Conservation (phyloP, 1,140 invertebrate species). For the Helicorthomorpha holstii region DNA sequence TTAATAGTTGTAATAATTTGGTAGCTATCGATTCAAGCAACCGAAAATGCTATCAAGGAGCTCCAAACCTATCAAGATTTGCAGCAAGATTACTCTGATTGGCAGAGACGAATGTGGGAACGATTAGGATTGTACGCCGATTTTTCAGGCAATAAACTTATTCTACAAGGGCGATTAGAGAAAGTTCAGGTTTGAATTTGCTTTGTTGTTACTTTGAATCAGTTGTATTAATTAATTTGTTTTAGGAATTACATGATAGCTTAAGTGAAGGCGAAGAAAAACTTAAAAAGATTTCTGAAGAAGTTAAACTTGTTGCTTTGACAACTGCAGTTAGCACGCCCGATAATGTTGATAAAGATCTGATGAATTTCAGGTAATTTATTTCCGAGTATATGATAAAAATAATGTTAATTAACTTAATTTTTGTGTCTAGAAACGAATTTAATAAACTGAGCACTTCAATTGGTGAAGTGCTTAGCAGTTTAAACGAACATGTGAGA, state of each 20-base stretch:
- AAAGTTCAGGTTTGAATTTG: constrained; percentile 39
- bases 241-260: constrained; percentile 48
- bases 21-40: no score
- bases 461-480: constrained; percentile 52
- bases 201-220: not conserved
- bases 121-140: constrained; percentile 39
- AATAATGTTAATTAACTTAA: not conserved
- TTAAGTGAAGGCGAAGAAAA: constrained; percentile 52
- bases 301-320: constrained; percentile 30
- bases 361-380: constrained; percentile 45
- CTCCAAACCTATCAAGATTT: constrained; percentile 68
- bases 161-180: constrained; percentile 47
- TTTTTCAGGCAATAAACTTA: constrained; percentile 59
- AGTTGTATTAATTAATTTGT: not conserved
- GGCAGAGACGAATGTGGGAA: constrained; percentile 75
- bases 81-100: constrained; percentile 66
- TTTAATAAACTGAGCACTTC: constrained; percentile 63
- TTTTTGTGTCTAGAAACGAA: constrained; percentile 35
- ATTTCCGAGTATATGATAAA: not conserved
- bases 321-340: not conserved
- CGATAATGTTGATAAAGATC: constrained; percentile 50
- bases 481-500: constrained; percentile 62
- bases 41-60: constrained; percentile 31
- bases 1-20: no score
- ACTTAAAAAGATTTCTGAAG: constrained; percentile 45